Percentiles rank a stretch among this genome's conserved stretches.
phyloP scores from a whole-genome alignment of 2,888 invertebrate genomes.

The Craniophora ligustri region DNA sequence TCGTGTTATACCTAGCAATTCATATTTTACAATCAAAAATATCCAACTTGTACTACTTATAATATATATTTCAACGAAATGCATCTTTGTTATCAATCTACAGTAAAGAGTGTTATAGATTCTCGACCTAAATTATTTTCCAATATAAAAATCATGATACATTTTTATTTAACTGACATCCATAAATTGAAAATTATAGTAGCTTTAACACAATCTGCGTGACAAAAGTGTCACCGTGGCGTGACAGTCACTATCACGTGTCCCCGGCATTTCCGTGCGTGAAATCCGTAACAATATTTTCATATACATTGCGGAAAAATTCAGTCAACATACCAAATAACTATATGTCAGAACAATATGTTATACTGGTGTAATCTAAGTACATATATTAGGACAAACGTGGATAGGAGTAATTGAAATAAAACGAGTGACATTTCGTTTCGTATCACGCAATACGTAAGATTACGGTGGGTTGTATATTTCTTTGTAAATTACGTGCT shows the following conservation, averaged over 20 bases:
- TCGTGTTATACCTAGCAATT: too few species aligned
- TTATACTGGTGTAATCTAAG: constrained; percentile 52
- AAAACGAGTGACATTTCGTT: constrained; percentile 73
- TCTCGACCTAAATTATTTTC: too few species aligned
- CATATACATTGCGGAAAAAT: constrained; percentile 27
- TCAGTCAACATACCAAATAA: constrained; percentile 39
- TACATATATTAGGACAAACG: constrained; percentile 62
- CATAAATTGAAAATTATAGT: constrained; percentile 27
- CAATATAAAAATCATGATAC: too few species aligned
- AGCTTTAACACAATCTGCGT: constrained; percentile 18
- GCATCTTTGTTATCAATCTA: too few species aligned
- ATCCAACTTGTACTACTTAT: too few species aligned
- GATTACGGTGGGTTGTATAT: constrained; percentile 65
- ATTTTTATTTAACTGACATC: constrained; percentile 9
- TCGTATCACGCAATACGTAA: constrained; percentile 73
- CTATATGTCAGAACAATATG: constrained; percentile 43
- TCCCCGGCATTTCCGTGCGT: constrained; percentile 32
- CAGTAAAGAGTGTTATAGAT: too few species aligned
- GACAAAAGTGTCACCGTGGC: constrained; percentile 34
- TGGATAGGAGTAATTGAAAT: constrained; percentile 71
- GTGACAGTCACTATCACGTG: constrained; percentile 37
- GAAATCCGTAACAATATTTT: constrained; percentile 39
- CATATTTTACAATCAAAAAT: too few species aligned
- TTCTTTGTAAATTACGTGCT: constrained; percentile 55
- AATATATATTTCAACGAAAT: too few species aligned